Conservation (phyloP, 2,888 invertebrate genomes). For the Harpalus rubripes region DNA sequence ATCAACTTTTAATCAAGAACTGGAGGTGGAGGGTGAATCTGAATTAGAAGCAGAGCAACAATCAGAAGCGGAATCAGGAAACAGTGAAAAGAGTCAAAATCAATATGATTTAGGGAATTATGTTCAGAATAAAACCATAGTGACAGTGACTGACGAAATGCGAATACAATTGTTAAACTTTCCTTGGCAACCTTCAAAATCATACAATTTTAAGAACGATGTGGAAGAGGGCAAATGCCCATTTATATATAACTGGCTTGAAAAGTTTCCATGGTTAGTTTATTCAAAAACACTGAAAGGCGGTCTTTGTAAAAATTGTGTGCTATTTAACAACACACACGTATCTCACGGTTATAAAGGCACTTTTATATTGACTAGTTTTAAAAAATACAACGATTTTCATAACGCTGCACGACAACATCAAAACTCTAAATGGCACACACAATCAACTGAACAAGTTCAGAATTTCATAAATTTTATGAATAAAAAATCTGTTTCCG, state of each 20-base stretch:
- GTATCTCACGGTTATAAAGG: conserved; percentile 12
- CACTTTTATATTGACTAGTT: not conserved
- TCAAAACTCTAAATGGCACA: not conserved
- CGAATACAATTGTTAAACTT: not conserved
- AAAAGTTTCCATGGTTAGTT: conserved; percentile 15
- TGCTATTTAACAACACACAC: conserved; percentile 13
- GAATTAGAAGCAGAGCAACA: too few relatives aligned
- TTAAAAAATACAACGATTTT: conserved; percentile 1
- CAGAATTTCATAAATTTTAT: not conserved
- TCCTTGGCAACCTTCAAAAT: conserved; percentile 11
- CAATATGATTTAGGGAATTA: not conserved
- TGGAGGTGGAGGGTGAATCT: not conserved
- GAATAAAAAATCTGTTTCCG: not conserved
- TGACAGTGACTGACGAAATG: not conserved
- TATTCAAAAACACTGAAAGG: conserved; percentile 15
- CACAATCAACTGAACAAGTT: conserved; percentile 1
- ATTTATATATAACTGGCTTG: conserved; percentile 1
- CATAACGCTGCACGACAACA: not conserved
- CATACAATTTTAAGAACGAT: conserved; percentile 9
- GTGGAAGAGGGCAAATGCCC: not conserved
- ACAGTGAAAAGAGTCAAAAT: not conserved
- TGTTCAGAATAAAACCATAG: not conserved
- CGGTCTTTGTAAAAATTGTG: conserved; percentile 13
- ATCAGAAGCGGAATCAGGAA: not conserved
- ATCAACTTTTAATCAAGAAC: not conserved